Percentiles rank a stretch among this genome's conserved stretches.
phyloP scores from a whole-genome alignment of 1,140 invertebrate genomes.

The Trinorchestia longiramus region DNA sequence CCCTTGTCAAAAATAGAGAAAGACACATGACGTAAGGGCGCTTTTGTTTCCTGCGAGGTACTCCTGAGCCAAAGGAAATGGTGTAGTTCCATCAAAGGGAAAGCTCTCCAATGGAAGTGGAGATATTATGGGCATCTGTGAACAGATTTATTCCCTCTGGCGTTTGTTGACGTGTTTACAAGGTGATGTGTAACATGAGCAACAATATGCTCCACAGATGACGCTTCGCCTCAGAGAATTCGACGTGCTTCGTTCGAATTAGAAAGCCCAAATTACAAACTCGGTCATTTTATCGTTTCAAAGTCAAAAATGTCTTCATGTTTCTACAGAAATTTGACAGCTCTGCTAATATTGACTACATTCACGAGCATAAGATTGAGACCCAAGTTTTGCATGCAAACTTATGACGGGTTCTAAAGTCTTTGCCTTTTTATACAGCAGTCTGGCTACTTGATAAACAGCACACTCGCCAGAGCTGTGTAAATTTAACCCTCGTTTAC shows the following conservation, averaged over 20 bases:
- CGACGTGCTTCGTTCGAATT: neutral
- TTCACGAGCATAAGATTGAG: too few species aligned
- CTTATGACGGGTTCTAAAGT: too few species aligned
- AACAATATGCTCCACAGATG: neutral
- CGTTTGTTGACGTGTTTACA: neutral
- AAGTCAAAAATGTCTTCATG: neutral
- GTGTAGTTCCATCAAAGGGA: neutral
- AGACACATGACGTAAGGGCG: conserved; percentile 43
- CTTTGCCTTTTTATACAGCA: too few species aligned
- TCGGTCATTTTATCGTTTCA: neutral
- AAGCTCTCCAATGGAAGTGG: neutral
- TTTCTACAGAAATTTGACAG: too few species aligned
- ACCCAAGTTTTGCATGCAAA: too few species aligned
- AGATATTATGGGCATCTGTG: conserved; percentile 1
- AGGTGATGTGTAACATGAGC: neutral
- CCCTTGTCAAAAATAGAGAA: conserved; percentile 35
- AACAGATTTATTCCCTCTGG: conserved; percentile 14
- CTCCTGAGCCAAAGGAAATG: neutral
- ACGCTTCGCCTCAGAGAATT: neutral
- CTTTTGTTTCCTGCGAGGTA: conserved; percentile 43
- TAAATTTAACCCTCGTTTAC: too few species aligned
- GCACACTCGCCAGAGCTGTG: too few species aligned
- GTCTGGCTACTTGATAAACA: too few species aligned
- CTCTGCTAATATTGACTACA: too few species aligned
- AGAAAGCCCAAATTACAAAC: neutral